phyloP scores from a whole-genome alignment of 2,797 vertebrate species.

The Enteromius treurensis region DNA sequence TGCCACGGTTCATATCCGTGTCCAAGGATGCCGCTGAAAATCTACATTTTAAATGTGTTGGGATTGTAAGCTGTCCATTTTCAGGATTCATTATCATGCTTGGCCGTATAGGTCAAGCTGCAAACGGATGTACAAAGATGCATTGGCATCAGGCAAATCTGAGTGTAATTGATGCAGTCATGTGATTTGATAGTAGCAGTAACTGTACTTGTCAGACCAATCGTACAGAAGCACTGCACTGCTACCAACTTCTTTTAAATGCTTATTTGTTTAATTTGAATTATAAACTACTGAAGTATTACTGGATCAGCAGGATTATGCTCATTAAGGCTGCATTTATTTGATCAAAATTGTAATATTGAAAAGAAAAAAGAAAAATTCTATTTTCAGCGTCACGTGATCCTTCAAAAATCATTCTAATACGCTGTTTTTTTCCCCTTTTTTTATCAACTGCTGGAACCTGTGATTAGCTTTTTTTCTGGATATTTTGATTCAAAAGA shows the following conservation, averaged over 20 bases:
- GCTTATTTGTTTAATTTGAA: background rate
- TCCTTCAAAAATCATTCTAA: too few species aligned
- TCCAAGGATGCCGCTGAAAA: background rate
- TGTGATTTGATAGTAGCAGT: background rate
- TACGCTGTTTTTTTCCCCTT: too few species aligned
- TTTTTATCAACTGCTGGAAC: too few species aligned
- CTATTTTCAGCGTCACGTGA: too few species aligned
- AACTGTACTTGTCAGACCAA: background rate
- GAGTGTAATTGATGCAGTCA: background rate
- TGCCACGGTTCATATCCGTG: background rate
- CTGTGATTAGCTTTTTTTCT: too few species aligned
- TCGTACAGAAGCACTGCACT: background rate
- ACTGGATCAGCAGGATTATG: too few species aligned
- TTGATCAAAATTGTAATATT: too few species aligned
- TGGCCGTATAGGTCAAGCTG: conserved; percentile 5
- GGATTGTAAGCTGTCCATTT: conserved; percentile 17
- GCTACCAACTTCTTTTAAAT: background rate
- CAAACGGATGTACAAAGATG: background rate
- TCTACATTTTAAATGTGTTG: conserved; percentile 16
- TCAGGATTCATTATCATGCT: conserved; percentile 1
- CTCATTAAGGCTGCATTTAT: too few species aligned
- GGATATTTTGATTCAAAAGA: too few species aligned
- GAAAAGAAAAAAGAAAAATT: too few species aligned
- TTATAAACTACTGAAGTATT: background rate
- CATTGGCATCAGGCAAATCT: background rate